Conservation (phyloP, 2,113 vertebrate genomes). For the Petroica traversi region DNA sequence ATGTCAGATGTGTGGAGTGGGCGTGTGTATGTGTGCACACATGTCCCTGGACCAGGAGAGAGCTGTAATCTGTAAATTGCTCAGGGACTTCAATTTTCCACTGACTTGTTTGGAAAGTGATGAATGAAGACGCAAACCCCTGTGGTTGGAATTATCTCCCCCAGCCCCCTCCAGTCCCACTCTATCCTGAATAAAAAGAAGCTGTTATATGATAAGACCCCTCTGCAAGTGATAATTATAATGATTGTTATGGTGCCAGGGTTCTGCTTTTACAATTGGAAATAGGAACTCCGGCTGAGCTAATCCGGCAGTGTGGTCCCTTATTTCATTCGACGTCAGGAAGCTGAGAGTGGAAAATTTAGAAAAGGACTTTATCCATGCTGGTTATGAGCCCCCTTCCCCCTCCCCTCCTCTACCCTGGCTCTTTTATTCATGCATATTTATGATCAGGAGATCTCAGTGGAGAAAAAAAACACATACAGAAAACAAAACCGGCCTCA, state of each 20-base stretch:
- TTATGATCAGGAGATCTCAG: conserved; percentile 59
- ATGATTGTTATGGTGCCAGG: conserved; percentile 61
- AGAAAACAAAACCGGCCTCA: conserved; percentile 29
- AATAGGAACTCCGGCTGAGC: conserved; percentile 39
- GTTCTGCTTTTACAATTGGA: conserved; percentile 33
- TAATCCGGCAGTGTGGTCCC: conserved; percentile 57
- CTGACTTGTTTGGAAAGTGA: conserved; percentile 64
- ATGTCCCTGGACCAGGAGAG: background rate
- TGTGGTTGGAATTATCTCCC: conserved; percentile 45
- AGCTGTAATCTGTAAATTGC: conserved; percentile 67
- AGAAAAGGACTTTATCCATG: conserved; percentile 59
- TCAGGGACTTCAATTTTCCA: conserved; percentile 64
- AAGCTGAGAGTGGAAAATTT: conserved; percentile 29
- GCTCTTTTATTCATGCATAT: conserved; percentile 59
- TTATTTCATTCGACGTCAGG: conserved; percentile 35
- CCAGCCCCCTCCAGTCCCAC: background rate
- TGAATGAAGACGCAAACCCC: conserved; percentile 68
- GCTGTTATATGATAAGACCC: conserved; percentile 69
- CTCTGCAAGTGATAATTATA: conserved; percentile 70
- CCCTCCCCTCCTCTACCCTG: background rate
- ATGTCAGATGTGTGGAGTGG: background rate
- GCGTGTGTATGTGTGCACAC: background rate
- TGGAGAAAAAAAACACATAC: conserved; percentile 34
- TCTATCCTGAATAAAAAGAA: conserved; percentile 20
- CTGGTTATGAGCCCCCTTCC: conserved; percentile 57